Percentiles rank a stretch among this genome's conserved stretches.
These are phyloP conservation scores for Percopsis transmontana DNA, from an alignment of 2,113 vertebrate genomes.

Conservation along the genomic window DNA sequence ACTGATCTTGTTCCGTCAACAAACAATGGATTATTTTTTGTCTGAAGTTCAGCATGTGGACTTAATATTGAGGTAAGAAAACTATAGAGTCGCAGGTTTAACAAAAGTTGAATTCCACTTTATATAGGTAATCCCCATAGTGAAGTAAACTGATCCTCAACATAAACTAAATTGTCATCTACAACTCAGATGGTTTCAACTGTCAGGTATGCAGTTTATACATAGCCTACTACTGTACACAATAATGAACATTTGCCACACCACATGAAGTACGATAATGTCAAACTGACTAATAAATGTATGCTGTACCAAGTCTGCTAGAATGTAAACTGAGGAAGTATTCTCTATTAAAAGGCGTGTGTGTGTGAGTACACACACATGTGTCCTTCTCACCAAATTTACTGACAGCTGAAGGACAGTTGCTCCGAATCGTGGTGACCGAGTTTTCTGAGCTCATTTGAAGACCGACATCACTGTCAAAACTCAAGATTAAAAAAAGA, in stretches of 20 bases:
- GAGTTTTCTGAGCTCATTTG: slow-evolving; percentile 79
- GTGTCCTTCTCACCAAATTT: slow-evolving; percentile 86
- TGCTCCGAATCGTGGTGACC: slow-evolving; percentile 81
- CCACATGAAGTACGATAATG: slow-evolving; percentile 36
- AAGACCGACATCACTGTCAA: slow-evolving; percentile 86
- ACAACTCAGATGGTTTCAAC: slow-evolving; percentile 36
- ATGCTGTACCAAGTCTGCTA: slow-evolving; percentile 17
- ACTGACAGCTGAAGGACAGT: slow-evolving; percentile 80
- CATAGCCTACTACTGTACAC: slow-evolving; percentile 29
- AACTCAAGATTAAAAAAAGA: slow-evolving; percentile 74
- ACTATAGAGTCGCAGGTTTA: too few relatives aligned
- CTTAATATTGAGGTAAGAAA: too few relatives aligned
- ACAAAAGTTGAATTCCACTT: too few relatives aligned
- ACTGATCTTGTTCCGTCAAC: too few relatives aligned
- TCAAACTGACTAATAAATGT: slow-evolving; percentile 17
- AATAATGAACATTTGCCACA: slow-evolving; percentile 35
- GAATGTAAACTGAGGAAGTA: slow-evolving; percentile 11
- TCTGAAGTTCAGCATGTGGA: too few relatives aligned
- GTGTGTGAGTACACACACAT: background rate
- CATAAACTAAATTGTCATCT: slow-evolving; percentile 53
- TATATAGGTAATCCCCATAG: slow-evolving; percentile 26
- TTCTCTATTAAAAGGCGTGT: slow-evolving; percentile 3
- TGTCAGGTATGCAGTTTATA: slow-evolving; percentile 36
- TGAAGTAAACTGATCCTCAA: slow-evolving; percentile 32
- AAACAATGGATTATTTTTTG: too few relatives aligned